phyloP scores from a whole-genome alignment of 1,140 invertebrate species.

The Leptinotarsa texana region DNA sequence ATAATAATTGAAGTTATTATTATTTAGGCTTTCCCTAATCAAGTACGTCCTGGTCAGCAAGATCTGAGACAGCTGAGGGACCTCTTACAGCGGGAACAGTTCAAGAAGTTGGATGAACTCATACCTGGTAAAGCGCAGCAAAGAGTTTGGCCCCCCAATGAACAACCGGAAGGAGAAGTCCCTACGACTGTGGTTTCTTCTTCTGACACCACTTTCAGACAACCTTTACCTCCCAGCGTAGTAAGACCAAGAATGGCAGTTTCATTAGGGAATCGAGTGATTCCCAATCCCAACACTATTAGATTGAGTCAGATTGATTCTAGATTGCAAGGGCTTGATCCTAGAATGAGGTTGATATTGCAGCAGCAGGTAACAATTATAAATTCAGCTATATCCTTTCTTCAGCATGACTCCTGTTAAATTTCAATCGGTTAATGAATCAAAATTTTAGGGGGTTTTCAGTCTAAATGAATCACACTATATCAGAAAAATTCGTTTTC shows the following conservation, averaged over 20 bases:
- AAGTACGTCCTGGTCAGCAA: constrained; percentile 46
- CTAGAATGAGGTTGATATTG: constrained; percentile 58
- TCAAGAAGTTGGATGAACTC: constrained; percentile 51
- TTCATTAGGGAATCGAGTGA: constrained; percentile 38
- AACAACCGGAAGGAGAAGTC: constrained; percentile 38
- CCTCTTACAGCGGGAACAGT: constrained; percentile 72
- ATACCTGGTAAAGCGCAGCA: constrained; percentile 48
- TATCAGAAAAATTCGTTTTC: too few relatives aligned
- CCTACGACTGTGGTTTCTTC: constrained; percentile 40
- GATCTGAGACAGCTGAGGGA: constrained; percentile 76
- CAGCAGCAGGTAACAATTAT: constrained; percentile 53
- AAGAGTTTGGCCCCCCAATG: constrained; percentile 50
- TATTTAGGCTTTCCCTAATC: constrained; percentile 9
- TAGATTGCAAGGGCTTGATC: constrained; percentile 58
- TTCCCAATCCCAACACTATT: constrained; percentile 38
- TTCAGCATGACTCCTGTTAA: too few relatives aligned
- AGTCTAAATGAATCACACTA: too few relatives aligned
- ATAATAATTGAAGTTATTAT: too few relatives aligned
- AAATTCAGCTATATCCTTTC: neutral
- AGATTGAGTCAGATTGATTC: constrained; percentile 45
- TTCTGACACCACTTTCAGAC: constrained; percentile 59
- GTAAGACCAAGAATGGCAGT: constrained; percentile 55
- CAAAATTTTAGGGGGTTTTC: too few relatives aligned
- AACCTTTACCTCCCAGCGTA: constrained; percentile 62
- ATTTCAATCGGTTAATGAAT: too few relatives aligned